phyloP scores from a whole-genome alignment of 2,888 invertebrate genomes.

The Drosophila kambysellisi region DNA sequence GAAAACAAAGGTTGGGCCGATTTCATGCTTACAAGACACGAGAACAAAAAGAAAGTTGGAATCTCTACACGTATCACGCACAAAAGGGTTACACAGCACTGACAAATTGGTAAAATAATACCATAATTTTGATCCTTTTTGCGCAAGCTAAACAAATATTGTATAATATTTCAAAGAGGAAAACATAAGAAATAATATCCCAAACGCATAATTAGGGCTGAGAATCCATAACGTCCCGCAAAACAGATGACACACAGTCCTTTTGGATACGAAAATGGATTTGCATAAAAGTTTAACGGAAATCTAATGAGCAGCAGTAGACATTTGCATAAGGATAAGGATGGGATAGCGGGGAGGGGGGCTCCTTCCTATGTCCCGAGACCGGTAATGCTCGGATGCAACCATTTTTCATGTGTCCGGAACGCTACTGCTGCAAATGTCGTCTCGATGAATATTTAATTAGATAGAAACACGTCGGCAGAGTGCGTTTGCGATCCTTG shows the following conservation, averaged over 20 bases:
- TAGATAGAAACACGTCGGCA: constrained; percentile 58
- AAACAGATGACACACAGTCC: constrained; percentile 69
- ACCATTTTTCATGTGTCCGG: constrained; percentile 47
- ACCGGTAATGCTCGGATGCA: constrained; percentile 54
- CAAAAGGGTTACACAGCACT: constrained; percentile 74
- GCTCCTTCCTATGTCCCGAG: neutral
- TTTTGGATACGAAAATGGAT: constrained; percentile 46
- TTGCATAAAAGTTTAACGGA: constrained; percentile 80
- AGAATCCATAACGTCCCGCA: constrained; percentile 63
- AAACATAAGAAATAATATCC: constrained; percentile 7
- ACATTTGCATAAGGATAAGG: constrained; percentile 57
- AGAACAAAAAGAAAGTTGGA: constrained; percentile 30
- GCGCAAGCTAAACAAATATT: constrained; percentile 74
- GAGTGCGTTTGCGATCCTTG: constrained; percentile 51
- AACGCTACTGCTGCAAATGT: constrained; percentile 72
- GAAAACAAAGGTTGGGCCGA: constrained; percentile 46
- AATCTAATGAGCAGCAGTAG: constrained; percentile 69
- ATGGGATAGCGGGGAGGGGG: neutral
- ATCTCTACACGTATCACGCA: constrained; percentile 42
- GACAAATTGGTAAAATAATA: constrained; percentile 80
- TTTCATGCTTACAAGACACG: constrained; percentile 61
- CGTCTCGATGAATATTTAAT: constrained; percentile 83
- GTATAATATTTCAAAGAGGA: constrained; percentile 71
- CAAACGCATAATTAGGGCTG: constrained; percentile 36
- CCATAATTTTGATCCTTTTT: constrained; percentile 77